phyloP scores from a whole-genome alignment of 2,113 vertebrate genomes.

The Riparia riparia region DNA sequence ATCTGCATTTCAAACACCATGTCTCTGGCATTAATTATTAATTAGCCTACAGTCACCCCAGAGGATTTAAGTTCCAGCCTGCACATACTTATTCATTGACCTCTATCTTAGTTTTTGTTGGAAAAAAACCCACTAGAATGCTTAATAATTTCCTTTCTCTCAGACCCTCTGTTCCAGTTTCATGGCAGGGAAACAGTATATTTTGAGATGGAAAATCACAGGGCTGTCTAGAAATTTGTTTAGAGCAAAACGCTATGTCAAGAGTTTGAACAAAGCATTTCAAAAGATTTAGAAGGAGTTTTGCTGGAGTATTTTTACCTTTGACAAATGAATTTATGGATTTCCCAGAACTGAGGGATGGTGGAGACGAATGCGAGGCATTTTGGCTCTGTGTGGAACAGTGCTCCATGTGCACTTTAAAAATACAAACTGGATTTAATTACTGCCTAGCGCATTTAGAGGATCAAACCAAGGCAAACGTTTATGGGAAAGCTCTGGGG shows the following conservation, averaged over 20 bases:
- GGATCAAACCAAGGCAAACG: slow-evolving; percentile 7
- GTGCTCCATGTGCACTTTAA: not conserved
- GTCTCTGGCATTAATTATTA: slow-evolving; percentile 99
- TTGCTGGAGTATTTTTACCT: slow-evolving; percentile 43
- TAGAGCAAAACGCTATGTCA: slow-evolving; percentile 66
- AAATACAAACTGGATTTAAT: slow-evolving; percentile 56
- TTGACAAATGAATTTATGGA: slow-evolving; percentile 51
- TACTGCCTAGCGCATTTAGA: not conserved
- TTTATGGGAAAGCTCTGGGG: slow-evolving; percentile 32
- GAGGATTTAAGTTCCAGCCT: slow-evolving; percentile 93
- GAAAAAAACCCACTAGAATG: slow-evolving; percentile 77
- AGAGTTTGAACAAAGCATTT: slow-evolving; percentile 46
- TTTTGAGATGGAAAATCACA: slow-evolving; percentile 73
- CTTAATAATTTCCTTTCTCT: slow-evolving; percentile 84
- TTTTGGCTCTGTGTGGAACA: not conserved
- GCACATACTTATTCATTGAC: slow-evolving; percentile 90
- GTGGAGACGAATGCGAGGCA: not conserved
- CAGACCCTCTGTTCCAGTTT: slow-evolving; percentile 76
- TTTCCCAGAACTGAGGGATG: slow-evolving; percentile 35
- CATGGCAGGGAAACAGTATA: slow-evolving; percentile 55
- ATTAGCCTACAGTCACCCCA: slow-evolving; percentile 98
- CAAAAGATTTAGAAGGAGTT: slow-evolving; percentile 60
- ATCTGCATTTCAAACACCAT: slow-evolving; percentile 99
- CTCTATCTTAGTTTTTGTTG: slow-evolving; percentile 86
- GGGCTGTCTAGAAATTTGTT: slow-evolving; percentile 65